Evolutionary conservation across 2,113 vertebrate genomes (phyloP).

Genomic region (Plecturocebus donacophilus): DNA sequence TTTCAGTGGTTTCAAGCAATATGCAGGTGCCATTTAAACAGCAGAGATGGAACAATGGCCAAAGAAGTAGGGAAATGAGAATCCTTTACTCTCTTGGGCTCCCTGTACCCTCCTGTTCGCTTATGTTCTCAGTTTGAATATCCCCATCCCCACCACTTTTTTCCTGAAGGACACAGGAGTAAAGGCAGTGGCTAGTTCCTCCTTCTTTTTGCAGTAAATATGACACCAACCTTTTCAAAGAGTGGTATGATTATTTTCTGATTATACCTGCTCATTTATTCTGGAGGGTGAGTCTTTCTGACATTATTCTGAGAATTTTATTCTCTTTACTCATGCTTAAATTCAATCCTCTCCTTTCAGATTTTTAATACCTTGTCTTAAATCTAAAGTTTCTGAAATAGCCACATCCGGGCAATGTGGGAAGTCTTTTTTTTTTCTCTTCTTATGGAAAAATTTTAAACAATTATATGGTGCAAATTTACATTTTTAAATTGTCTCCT

Average conservation of each 20-base stretch:
- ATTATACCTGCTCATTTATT: not conserved
- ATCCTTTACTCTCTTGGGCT: not conserved
- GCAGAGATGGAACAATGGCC: not conserved
- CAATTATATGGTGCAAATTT: not conserved
- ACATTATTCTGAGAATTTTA: not conserved
- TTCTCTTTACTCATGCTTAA: not conserved
- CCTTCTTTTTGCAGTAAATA: not conserved
- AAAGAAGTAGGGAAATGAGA: not conserved
- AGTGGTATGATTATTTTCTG: not conserved
- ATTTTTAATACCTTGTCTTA: not conserved
- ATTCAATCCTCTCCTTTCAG: not conserved
- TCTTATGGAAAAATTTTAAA: not conserved
- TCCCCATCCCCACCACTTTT: no score
- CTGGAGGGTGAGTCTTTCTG: not conserved
- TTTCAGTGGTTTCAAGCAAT: not conserved
- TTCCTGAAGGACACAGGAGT: not conserved
- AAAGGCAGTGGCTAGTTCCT: not conserved
- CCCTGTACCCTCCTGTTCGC: not conserved
- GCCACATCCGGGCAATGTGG: not conserved
- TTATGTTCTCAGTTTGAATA: not conserved
- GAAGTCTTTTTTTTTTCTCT: not conserved
- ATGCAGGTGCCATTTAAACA: not conserved
- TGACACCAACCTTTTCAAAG: not conserved
- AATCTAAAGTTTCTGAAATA: not conserved
- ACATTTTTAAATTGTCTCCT: not conserved